Evolutionary conservation across 2,888 invertebrate genomes (phyloP).

Genomic region (Cartodere bifasciata): DNA sequence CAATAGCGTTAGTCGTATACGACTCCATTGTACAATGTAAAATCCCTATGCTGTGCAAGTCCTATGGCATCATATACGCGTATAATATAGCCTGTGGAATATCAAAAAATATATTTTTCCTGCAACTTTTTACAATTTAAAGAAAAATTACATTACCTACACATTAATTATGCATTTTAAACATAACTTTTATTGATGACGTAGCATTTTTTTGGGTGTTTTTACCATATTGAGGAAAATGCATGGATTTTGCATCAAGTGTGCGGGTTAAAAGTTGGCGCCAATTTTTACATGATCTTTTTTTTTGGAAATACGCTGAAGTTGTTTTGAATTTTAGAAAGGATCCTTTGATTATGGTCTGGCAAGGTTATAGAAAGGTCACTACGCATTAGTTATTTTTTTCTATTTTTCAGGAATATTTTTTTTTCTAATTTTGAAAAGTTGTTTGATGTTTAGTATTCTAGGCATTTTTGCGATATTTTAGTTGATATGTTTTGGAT

Average conservation of each 20-base stretch:
- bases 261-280: neutral
- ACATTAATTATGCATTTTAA: slow-evolving; percentile 18
- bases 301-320: slow-evolving; percentile 5
- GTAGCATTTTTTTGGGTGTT: slow-evolving; percentile 23
- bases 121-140: slow-evolving; percentile 17
- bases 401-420: no score
- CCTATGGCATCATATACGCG: slow-evolving; percentile 25
- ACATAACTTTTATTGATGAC: slow-evolving; percentile 33
- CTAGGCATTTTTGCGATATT: no score
- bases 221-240: neutral
- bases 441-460: no score
- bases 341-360: no score
- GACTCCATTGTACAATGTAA: slow-evolving; percentile 37
- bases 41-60: slow-evolving; percentile 27
- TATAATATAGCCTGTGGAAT: slow-evolving; percentile 20
- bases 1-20: slow-evolving; percentile 32
- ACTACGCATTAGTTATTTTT: no score
- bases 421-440: no score
- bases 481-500: no score
- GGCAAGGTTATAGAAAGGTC: no score
- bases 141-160: slow-evolving; percentile 7
- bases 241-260: neutral
- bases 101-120: slow-evolving; percentile 21
- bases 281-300: slow-evolving; percentile 3
- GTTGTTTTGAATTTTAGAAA: slow-evolving; percentile 1